Base-by-base conservation (phyloP, 92 coral and sea anemone genomes). In the Pocillopora meandrina region DNA sequence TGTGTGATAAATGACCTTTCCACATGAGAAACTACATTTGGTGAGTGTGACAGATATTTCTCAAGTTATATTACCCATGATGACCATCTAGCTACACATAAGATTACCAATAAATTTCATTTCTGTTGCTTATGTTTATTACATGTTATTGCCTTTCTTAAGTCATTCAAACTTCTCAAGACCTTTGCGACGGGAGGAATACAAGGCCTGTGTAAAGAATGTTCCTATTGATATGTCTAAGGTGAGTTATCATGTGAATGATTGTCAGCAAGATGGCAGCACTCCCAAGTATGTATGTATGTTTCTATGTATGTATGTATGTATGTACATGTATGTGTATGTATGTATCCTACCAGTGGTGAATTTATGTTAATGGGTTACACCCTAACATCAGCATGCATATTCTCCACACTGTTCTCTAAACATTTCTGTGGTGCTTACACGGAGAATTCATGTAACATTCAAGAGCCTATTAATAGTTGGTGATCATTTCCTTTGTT, bases 141-240 rank as follows among this genome's bases (percentile, higher is more conserved):
- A 67, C 14, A 67, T 67, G 49, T 21, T 12, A 70, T 31, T 70
- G 63, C 10, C 42, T 61, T 56, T 66, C 0, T 42, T 60, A 12
- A 78, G 82, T 65, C 71, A 42, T 71, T 81, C 85, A 35, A 82
- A 82, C 72, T 82, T 62, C 33, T 15, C 79, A 42, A 83, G 61
- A 74, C 34, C 80, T 15, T 42, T 71, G 61, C 19, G 79, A 23
- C 67, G 76, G n/a, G 91, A 87, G 16, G 89, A 89, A 69, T 85
- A 71, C 72, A 93, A 90, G 85, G 94, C 87, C 57, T 94, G 92
- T 83, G 86, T 93, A 58, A 77, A 73, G 73, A 96, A 96, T 84
- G 91, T 96, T 35, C 98, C 98, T 3, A 56, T 89, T 42, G 89
- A 91, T 35, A 90, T 93, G 88, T 81, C 90, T 26, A 90, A 92